A percentile compares a stretch with the other conserved stretches of the same genome.
Evolutionary conservation across 1,140 invertebrate species (phyloP).

Genomic region (Choristoneura fumiferana): DNA sequence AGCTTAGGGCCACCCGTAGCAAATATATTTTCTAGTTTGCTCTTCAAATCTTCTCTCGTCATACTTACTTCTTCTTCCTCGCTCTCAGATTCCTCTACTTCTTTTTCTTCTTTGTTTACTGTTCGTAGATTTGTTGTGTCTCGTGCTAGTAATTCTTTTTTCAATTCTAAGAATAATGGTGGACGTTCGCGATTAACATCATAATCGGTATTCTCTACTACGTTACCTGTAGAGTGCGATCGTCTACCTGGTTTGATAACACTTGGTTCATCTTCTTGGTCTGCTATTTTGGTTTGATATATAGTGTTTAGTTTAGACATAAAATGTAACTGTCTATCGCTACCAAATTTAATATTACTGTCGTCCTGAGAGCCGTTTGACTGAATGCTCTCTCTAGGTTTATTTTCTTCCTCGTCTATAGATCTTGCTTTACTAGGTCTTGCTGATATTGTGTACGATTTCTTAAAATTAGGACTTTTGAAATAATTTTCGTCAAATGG

Average conservation of each 20-base stretch:
- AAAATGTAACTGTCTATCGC: constrained; percentile 63
- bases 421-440: constrained; percentile 38
- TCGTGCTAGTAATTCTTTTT: constrained; percentile 53
- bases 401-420: constrained; percentile 37
- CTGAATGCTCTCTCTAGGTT: constrained; percentile 54
- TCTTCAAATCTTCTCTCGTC: constrained; percentile 61
- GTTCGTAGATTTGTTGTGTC: constrained; percentile 42
- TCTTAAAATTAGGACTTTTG: constrained; percentile 50
- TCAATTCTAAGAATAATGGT: constrained; percentile 48
- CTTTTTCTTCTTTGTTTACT: constrained; percentile 34
- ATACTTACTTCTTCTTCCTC: constrained; percentile 52
- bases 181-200: constrained; percentile 36
- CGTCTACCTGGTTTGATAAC: constrained; percentile 43
- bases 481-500: constrained; percentile 67
- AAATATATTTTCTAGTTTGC: constrained; percentile 62
- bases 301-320: constrained; percentile 64
- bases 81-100: constrained; percentile 26
- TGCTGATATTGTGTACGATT: constrained; percentile 54
- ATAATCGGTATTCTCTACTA: constrained; percentile 44
- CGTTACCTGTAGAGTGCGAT: constrained; percentile 58
- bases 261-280: constrained; percentile 36
- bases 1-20: constrained; percentile 55
- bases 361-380: constrained; percentile 60
- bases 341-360: constrained; percentile 60
- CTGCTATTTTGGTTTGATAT: constrained; percentile 56